Conservation (phyloP, 2,113 vertebrate species). For the Pluvianellus socialis region DNA sequence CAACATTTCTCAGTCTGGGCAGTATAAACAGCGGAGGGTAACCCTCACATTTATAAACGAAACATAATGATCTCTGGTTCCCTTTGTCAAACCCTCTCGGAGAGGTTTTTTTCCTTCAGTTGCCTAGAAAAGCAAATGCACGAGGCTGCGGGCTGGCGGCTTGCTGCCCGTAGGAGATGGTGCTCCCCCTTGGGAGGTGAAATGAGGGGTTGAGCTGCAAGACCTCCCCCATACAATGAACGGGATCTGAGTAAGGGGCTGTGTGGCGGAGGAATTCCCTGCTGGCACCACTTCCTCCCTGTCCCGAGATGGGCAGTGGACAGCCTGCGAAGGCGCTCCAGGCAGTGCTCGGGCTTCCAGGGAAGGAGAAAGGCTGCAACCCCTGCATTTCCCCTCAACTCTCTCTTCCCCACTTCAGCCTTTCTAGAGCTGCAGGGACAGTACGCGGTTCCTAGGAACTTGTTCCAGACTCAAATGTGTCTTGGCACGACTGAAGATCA, state of each 20-base stretch:
- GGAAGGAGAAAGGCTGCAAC: not conserved
- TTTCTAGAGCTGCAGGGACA: not conserved
- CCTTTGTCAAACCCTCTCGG: not conserved
- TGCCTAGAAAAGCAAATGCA: not conserved
- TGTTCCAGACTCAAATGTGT: fast-evolving
- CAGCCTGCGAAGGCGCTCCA: fast-evolving
- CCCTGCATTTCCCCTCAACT: not conserved
- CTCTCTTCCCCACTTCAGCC: not conserved
- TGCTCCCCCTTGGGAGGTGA: not conserved
- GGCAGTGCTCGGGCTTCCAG: not conserved
- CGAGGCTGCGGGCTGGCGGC: not conserved
- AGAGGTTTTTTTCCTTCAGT: not conserved
- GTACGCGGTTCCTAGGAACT: not conserved
- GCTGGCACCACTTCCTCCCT: not conserved
- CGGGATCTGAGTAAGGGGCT: not conserved
- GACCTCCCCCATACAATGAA: not conserved
- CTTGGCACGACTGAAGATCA: not conserved
- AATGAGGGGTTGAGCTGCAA: not conserved
- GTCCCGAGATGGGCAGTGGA: not conserved
- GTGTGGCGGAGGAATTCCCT: not conserved
- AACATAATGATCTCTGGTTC: not conserved
- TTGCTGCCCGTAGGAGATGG: not conserved
- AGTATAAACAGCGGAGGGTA: not conserved
- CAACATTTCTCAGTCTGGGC: not conserved
- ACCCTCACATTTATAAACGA: not conserved